phyloP scores from a whole-genome alignment of 2,113 vertebrate genomes.

The Mus pahari region DNA sequence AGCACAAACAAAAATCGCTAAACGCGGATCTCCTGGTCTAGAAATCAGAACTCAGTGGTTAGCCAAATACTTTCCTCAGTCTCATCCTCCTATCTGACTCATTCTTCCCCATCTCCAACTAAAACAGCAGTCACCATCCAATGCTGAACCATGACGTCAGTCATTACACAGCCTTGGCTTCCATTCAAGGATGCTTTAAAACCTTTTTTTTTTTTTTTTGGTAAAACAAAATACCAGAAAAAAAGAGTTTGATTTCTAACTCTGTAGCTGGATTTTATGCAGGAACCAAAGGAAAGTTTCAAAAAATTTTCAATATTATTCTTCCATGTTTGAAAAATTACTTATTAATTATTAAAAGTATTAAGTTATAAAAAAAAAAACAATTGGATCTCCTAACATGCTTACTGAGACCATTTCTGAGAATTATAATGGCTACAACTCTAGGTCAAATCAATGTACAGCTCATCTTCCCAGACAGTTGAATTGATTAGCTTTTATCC shows the following conservation, averaged over 20 bases:
- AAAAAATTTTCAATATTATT: background rate
- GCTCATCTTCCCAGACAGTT: constrained; percentile 25
- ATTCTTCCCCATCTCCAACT: background rate
- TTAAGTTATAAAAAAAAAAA: constrained; percentile 52
- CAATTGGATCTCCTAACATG: background rate
- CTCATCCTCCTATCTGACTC: background rate
- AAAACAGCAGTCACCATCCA: background rate
- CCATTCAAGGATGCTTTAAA: background rate
- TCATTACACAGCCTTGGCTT: background rate
- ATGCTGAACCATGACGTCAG: background rate
- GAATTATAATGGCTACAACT: constrained; percentile 30
- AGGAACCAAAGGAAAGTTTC: constrained; percentile 7
- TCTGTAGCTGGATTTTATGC: background rate
- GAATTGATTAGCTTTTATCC: background rate
- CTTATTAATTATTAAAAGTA: constrained; percentile 51
- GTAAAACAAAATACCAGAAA: constrained; percentile 17
- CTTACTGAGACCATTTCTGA: constrained; percentile 37
- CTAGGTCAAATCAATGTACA: background rate
- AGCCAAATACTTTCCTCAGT: background rate
- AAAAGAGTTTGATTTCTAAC: constrained; percentile 32
- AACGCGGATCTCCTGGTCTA: background rate
- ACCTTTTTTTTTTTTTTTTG: background rate
- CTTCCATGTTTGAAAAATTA: background rate
- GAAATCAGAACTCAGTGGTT: background rate
- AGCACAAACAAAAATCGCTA: background rate